These are phyloP conservation scores for Meteorus cinctellus DNA, from an alignment of 2,888 invertebrate species.

Conservation along the genomic window DNA sequence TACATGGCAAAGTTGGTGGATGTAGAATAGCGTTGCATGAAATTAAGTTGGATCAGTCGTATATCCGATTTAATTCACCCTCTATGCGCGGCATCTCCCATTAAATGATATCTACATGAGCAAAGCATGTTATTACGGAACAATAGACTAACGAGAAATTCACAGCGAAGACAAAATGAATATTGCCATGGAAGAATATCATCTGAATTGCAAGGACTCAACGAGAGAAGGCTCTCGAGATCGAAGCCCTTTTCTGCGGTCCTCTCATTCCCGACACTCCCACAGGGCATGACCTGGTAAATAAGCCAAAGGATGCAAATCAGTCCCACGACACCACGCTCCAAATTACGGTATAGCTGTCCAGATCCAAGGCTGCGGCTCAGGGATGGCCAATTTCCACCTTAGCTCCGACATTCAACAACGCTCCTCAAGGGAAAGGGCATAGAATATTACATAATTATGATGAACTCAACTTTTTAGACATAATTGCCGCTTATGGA, in stretches of 20 bases:
- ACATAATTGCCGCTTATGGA: no score
- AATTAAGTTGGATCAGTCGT: no score
- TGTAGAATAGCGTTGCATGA: no score
- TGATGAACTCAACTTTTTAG: background rate
- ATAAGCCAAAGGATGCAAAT: constrained; percentile 71
- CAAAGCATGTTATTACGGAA: no score
- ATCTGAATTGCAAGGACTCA: constrained; percentile 9
- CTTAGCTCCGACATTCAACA: constrained; percentile 38
- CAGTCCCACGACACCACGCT: constrained; percentile 66
- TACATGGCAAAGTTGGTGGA: no score
- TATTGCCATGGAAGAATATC: background rate
- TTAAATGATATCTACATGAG: no score
- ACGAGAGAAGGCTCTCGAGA: constrained; percentile 30
- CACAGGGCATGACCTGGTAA: constrained; percentile 66
- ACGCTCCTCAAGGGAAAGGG: background rate
- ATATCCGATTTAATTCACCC: no score
- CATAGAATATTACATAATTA: background rate
- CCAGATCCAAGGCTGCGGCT: constrained; percentile 60
- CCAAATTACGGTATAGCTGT: constrained; percentile 63
- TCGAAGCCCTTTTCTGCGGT: constrained; percentile 20
- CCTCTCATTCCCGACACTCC: constrained; percentile 49
- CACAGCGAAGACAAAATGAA: background rate
- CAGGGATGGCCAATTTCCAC: constrained; percentile 64
- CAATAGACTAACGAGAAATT: background rate
- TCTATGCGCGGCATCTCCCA: no score